These are phyloP conservation scores for Cryptus viduatorius DNA, from an alignment of 2,888 invertebrate species.

Conservation along the genomic window DNA sequence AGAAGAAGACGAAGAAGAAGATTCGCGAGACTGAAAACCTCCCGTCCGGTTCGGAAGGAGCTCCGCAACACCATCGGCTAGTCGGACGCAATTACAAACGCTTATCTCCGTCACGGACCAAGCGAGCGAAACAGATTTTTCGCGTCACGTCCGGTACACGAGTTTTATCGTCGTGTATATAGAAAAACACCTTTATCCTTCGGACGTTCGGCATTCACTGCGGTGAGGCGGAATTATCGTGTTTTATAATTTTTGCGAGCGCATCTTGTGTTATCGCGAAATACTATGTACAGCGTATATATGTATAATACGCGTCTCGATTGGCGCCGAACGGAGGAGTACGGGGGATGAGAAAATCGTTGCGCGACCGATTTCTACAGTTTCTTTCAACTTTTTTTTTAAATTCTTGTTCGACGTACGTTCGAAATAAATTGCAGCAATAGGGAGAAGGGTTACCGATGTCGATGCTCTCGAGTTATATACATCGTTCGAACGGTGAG, in stretches of 20 bases:
- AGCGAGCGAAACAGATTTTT: slow-evolving; percentile 83
- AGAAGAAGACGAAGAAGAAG: slow-evolving; percentile 31
- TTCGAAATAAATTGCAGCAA: slow-evolving; percentile 19
- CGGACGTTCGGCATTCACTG: slow-evolving; percentile 9
- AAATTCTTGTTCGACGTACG: slow-evolving; percentile 3
- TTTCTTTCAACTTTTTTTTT: slow-evolving; percentile 10
- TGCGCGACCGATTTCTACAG: slow-evolving; percentile 28
- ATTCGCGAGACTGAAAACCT: slow-evolving; percentile 52
- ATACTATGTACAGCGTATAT: not conserved
- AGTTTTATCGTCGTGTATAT: slow-evolving; percentile 25
- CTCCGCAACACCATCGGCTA: slow-evolving; percentile 59
- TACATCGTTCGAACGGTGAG: slow-evolving; percentile 31
- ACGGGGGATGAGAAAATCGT: slow-evolving; percentile 44
- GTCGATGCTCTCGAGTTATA: not conserved
- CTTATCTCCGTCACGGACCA: slow-evolving; percentile 83
- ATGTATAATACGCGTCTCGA: not conserved
- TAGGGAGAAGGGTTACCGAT: slow-evolving; percentile 22
- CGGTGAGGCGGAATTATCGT: not conserved
- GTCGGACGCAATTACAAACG: slow-evolving; percentile 78
- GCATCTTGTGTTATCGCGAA: not conserved
- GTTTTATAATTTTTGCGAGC: slow-evolving; percentile 13
- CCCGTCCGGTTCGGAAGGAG: slow-evolving; percentile 43
- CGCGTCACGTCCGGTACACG: slow-evolving; percentile 79
- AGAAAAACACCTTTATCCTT: slow-evolving; percentile 16
- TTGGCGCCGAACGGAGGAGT: not conserved